Evolutionary conservation across 2,888 invertebrate genomes (phyloP).

Genomic region (Oscheius onirici): DNA sequence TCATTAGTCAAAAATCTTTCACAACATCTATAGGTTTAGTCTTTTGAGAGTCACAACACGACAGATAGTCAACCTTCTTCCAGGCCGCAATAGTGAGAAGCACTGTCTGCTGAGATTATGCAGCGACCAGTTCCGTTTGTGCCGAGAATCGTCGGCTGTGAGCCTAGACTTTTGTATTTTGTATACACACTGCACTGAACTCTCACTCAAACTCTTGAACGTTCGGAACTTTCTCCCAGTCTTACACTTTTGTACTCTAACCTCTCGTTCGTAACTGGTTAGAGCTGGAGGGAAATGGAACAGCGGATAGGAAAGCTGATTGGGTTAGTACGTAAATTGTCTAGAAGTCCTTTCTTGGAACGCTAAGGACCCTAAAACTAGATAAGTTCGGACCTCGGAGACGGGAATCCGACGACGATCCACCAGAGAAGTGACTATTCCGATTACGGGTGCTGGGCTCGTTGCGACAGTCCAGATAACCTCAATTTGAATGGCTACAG

Average conservation of each 20-base stretch:
- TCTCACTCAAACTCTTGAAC: neutral
- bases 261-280: neutral
- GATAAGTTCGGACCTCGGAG: slow-evolving; percentile 10
- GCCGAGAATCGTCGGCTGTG: slow-evolving; percentile 25
- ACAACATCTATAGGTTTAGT: neutral
- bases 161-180: neutral
- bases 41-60: neutral
- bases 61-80: slow-evolving; percentile 49
- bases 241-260: neutral
- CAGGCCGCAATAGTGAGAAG: slow-evolving; percentile 70
- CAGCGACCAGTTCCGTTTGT: slow-evolving; percentile 62
- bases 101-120: slow-evolving; percentile 69
- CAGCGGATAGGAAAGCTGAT: neutral
- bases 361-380: neutral
- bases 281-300: neutral
- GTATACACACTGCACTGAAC: neutral
- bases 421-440: slow-evolving; percentile 1
- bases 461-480: slow-evolving; percentile 16
- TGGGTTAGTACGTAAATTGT: neutral
- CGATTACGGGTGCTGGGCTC: neutral
- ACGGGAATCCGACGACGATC: slow-evolving; percentile 1
- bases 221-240: too few species aligned
- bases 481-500: neutral
- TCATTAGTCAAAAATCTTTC: neutral
- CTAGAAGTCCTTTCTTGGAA: slow-evolving; percentile 4